Conservation (phyloP, 2,888 invertebrate genomes). For the Leptinotarsa juncta region DNA sequence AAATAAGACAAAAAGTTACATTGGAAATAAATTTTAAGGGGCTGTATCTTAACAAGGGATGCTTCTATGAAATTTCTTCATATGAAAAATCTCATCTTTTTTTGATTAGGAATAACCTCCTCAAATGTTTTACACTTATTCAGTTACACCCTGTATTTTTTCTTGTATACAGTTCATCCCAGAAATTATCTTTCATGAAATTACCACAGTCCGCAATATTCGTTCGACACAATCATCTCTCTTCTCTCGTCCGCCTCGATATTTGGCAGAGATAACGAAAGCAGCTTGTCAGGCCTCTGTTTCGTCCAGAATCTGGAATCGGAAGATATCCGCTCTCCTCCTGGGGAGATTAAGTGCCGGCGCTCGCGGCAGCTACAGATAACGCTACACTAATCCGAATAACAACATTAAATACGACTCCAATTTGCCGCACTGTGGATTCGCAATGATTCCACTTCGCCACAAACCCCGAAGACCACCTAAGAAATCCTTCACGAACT, state of each 20-base stretch:
- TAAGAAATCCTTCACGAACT: constrained; percentile 53
- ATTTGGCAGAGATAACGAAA: constrained; percentile 17
- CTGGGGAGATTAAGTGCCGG: constrained; percentile 63
- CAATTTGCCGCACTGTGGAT: constrained; percentile 69
- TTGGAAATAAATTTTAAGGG: too few relatives aligned
- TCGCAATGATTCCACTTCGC: constrained; percentile 63
- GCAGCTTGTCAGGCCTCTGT: not conserved
- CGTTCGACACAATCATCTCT: not conserved
- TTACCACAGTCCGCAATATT: not conserved
- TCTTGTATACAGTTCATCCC: too few relatives aligned
- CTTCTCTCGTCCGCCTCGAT: not conserved
- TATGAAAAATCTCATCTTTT: too few relatives aligned
- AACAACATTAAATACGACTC: constrained; percentile 70
- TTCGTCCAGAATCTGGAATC: constrained; percentile 11
- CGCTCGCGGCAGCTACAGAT: constrained; percentile 65
- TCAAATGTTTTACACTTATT: too few relatives aligned
- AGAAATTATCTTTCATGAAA: too few relatives aligned
- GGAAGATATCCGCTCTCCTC: constrained; percentile 18
- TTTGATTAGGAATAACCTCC: too few relatives aligned
- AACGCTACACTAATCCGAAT: constrained; percentile 66
- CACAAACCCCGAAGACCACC: constrained; percentile 58
- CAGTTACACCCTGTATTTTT: too few relatives aligned
- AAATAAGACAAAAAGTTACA: too few relatives aligned
- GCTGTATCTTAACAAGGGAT: too few relatives aligned
- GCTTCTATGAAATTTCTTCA: too few relatives aligned